These are phyloP conservation scores for Euschistus heros DNA, from an alignment of 1,140 invertebrate species.

Conservation along the genomic window DNA sequence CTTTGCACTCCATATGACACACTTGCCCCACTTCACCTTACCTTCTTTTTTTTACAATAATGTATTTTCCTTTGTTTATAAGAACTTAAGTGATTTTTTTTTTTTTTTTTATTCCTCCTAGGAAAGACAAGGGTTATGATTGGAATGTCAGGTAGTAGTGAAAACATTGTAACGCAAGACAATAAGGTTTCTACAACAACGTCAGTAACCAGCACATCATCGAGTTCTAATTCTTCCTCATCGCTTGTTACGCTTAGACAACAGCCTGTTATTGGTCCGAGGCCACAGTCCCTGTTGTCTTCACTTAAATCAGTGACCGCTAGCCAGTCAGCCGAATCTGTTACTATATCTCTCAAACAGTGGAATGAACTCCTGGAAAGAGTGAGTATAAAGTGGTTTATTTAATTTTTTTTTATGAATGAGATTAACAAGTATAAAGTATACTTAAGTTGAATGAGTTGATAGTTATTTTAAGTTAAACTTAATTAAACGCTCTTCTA, in stretches of 20 bases:
- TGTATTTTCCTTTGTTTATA: neutral
- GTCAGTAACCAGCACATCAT: neutral
- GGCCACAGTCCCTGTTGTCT: slow-evolving; percentile 10
- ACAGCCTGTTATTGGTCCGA: neutral
- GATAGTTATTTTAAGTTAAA: too few relatives aligned
- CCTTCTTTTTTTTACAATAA: neutral
- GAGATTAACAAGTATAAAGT: neutral
- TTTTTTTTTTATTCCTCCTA: neutral
- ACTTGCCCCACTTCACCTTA: too few relatives aligned
- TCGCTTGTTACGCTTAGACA: neutral
- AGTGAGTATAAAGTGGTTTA: slow-evolving; percentile 16
- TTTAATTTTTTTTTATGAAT: neutral
- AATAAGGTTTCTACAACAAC: slow-evolving; percentile 4
- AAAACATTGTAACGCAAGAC: neutral
- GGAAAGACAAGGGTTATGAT: slow-evolving; percentile 24
- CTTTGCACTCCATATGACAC: too few relatives aligned
- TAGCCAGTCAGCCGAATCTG: slow-evolving; percentile 17
- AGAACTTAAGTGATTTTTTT: neutral
- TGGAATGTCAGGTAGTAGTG: neutral
- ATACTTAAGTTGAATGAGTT: neutral
- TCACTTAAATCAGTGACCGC: neutral
- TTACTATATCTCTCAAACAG: slow-evolving; percentile 24
- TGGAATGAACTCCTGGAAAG: slow-evolving; percentile 27
- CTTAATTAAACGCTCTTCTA: too few relatives aligned
- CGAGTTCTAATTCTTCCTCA: neutral